Conservation (phyloP, 2,888 invertebrate genomes). For the Watsonalla binaria region DNA sequence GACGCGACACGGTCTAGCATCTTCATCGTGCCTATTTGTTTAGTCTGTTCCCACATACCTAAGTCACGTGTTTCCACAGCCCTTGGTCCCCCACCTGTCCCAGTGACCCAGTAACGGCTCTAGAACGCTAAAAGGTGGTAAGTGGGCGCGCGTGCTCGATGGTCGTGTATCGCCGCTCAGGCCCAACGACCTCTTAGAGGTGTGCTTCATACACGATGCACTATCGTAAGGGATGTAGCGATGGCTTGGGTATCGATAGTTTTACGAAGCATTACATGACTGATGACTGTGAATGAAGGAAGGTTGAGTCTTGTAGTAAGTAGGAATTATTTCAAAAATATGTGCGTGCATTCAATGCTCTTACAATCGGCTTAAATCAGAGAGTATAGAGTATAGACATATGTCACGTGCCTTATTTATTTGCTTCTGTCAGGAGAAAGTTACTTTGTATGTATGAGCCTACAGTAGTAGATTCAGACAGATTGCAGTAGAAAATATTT, state of each 20-base stretch:
- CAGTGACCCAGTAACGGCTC: conserved; percentile 54
- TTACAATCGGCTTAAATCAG: too few relatives aligned
- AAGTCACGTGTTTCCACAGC: conserved; percentile 1
- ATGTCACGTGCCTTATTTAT: too few relatives aligned
- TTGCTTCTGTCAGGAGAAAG: too few relatives aligned
- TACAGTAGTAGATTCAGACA: too few relatives aligned
- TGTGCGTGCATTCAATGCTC: too few relatives aligned
- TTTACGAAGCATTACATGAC: not conserved
- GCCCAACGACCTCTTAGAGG: conserved; percentile 51
- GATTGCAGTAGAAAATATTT: too few relatives aligned
- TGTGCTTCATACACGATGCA: conserved; percentile 24
- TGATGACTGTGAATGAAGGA: not conserved
- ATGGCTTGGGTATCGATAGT: conserved; percentile 1
- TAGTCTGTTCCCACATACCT: too few relatives aligned
- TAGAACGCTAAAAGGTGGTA: conserved; percentile 45
- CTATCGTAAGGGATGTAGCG: conserved; percentile 19
- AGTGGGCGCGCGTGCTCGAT: conserved; percentile 71
- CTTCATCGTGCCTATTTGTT: too few relatives aligned
- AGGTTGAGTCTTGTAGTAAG: not conserved
- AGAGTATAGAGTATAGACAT: too few relatives aligned
- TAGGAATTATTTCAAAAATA: too few relatives aligned
- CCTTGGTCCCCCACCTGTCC: conserved; percentile 29
- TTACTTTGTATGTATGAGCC: too few relatives aligned
- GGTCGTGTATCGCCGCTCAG: conserved; percentile 58
- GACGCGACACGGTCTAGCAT: too few relatives aligned